Evolutionary conservation across 92 coral and sea anemone species (phyloP), one percentile per base, ranked within the genome.

Genomic region (Micromussa lordhowensis): DNA sequence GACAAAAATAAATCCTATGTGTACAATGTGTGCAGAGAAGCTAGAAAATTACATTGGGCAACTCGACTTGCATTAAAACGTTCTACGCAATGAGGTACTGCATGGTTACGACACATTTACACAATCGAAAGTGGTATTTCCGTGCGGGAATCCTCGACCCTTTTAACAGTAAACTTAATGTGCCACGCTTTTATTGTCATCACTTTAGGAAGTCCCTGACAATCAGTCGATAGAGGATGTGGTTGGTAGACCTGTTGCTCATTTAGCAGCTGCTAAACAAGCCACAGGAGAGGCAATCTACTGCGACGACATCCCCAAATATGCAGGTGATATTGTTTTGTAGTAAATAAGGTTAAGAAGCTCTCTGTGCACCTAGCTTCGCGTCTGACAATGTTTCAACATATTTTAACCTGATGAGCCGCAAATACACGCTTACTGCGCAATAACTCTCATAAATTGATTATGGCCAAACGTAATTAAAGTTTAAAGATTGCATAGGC

Each of bases 271-370:
- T 19, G 78, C 83, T 10, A 95, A 95, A 82, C 98, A 95, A 73
- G 90, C 90, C 32, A 95, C 95, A 28, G 98, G 98, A 58, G 96
- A 95, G 88, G 98, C 98, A 78, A 87, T 92, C 32, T 95, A 95
- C 73, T 85, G 94, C 55, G 98, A 95, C 75, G 96, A 95, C 75
- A 95, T 95, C 78, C 98, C 98, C 15, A 90, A 77, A 34, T 93
- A 91, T 79, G 86, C 92, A 89, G 95, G 98, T 91, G 80, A 26
- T 7, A 2, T 71, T 58, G 19, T 54, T 54, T 29, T 30, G 34
- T 30, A 5, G 36, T 8, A 5, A 0, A 0, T 5, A 59, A 4
- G n/a, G 66, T 24, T 19, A 59, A 59, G 66, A 54, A 4, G n/a
- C 64, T 57, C 18, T 16, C 5, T 57, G 0, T 57, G 7, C 48